Base-by-base conservation (phyloP, 2,888 invertebrate genomes). In the Eutolmus rufibarbis region DNA sequence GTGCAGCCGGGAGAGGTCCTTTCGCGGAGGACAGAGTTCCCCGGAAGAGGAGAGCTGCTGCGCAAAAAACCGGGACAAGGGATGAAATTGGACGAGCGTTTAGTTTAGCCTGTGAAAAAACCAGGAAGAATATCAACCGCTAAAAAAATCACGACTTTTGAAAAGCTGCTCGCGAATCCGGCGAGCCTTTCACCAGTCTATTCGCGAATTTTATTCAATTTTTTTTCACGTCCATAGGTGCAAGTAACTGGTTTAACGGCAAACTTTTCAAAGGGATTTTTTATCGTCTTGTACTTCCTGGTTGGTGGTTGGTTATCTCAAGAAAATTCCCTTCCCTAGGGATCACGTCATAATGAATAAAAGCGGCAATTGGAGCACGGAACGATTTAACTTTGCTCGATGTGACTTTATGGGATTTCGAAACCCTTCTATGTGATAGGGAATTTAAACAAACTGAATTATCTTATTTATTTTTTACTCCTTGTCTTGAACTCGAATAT, bases 171-270 rank as follows among this genome's bases (percentile, higher is more conserved):
- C 34, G 76, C 19, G 74, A 76, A 19, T 76, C 37, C n/a, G 76
- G 3, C 14, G 16, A 51, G 51, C 2, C 14, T 51, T 51, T 16
- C 31, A 12, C 16, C 37, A 23, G 19, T 16, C 40, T 40, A 43
- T 77, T 77, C 40, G 77, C 77, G 43, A 78, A 78, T 78, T 43
- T 78, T 14, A 40, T 40, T 37, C 19, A 78, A 23, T 40, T n/a
- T 40, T 43, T 43, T 43, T 78, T 78, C n/a, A 28, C 37, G 14
- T 37, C 34, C 19, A 37, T 40, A 77, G 31, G 7, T 37, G 40
- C 19, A 43, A 8, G 8, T 66, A 66, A 78, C 78, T 78, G 78
- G 78, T 78, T 78, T 78, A 78, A 78, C 78, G 78, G 43, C 43
- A n/a, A 43, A 23, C 9, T 23, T 66, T 43, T 16, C 34, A 77